Evolutionary conservation across 2,888 invertebrate species (phyloP).

Genomic region (Pyralis farinalis): DNA sequence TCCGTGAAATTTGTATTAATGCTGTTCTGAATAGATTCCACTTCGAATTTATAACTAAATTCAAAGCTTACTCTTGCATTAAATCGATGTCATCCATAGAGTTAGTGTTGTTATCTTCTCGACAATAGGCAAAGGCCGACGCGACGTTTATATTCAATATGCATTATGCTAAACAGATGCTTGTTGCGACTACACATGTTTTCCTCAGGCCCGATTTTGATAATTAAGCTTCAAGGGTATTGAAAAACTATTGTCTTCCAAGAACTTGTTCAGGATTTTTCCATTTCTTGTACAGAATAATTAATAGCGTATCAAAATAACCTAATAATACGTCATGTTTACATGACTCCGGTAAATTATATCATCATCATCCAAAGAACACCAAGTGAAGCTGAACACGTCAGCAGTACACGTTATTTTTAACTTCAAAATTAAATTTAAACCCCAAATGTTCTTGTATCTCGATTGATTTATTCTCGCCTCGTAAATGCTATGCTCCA

Average conservation of each 20-base stretch:
- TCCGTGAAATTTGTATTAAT: too few species aligned
- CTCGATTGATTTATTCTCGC: constrained; percentile 52
- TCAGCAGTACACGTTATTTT: constrained; percentile 9
- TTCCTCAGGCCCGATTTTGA: constrained; percentile 28
- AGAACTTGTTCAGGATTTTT: too few species aligned
- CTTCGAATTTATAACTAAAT: neutral
- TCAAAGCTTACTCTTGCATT: constrained; percentile 1
- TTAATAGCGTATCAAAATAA: too few species aligned
- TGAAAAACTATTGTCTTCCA: constrained; percentile 11
- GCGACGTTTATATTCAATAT: constrained; percentile 32
- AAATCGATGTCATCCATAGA: constrained; percentile 6
- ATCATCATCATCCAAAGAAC: constrained; percentile 4
- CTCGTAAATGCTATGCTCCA: constrained; percentile 47
- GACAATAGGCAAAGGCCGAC: neutral
- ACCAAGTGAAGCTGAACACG: constrained; percentile 1
- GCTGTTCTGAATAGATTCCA: neutral
- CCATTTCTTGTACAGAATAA: too few species aligned
- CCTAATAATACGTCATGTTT: too few species aligned
- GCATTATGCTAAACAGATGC: constrained; percentile 38
- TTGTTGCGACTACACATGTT: constrained; percentile 24
- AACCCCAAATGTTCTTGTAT: constrained; percentile 41
- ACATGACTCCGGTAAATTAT: too few species aligned
- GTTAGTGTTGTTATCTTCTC: constrained; percentile 1
- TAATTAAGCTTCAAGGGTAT: constrained; percentile 18
- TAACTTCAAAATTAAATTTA: constrained; percentile 47